Percentiles rank a stretch among this genome's conserved stretches.
phyloP scores from a whole-genome alignment of 2,888 invertebrate genomes.

The Ptycholaimellus sp. region DNA sequence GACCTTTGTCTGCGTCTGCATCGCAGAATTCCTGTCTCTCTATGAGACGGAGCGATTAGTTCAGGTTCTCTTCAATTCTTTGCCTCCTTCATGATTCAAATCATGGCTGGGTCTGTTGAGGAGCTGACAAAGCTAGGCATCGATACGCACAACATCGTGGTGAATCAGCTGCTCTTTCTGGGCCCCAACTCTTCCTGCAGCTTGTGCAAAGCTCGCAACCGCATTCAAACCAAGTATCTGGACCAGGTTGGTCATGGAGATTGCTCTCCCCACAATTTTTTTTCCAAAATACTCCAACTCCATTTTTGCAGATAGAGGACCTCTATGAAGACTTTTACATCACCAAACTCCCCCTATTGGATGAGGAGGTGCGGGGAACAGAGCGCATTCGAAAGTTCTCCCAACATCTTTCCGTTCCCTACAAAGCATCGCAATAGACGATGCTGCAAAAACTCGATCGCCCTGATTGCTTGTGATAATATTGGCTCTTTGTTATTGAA shows the following conservation, averaged over 20 bases:
- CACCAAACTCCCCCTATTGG: constrained; percentile 67
- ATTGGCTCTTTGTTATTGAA: too few species aligned
- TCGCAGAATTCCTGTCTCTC: constrained; percentile 89
- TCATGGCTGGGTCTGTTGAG: too few species aligned
- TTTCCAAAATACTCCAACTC: too few species aligned
- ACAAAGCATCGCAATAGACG: too few species aligned
- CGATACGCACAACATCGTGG: constrained; percentile 91
- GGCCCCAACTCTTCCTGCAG: constrained; percentile 41
- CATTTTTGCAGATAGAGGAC: constrained; percentile 74
- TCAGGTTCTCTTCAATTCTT: too few species aligned
- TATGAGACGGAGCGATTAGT: constrained; percentile 94
- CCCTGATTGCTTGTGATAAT: too few species aligned
- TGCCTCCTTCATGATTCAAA: too few species aligned
- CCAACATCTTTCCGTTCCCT: too few species aligned
- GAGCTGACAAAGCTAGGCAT: constrained; percentile 40
- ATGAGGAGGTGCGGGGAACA: constrained; percentile 92
- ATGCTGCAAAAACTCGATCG: too few species aligned
- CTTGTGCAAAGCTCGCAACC: constrained; percentile 64
- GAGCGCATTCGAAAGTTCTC: too few species aligned
- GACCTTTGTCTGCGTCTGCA: constrained; percentile 96
- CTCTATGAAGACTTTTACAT: constrained; percentile 96
- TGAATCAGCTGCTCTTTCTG: constrained; percentile 65
- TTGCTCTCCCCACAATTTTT: too few species aligned
- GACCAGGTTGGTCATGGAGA: constrained; percentile 43
- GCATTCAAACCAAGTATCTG: constrained; percentile 79